A percentile compares a stretch with the other conserved stretches of the same genome.
Evolutionary conservation across 2,888 invertebrate species (phyloP).

Genomic region (Clostera curtula): DNA sequence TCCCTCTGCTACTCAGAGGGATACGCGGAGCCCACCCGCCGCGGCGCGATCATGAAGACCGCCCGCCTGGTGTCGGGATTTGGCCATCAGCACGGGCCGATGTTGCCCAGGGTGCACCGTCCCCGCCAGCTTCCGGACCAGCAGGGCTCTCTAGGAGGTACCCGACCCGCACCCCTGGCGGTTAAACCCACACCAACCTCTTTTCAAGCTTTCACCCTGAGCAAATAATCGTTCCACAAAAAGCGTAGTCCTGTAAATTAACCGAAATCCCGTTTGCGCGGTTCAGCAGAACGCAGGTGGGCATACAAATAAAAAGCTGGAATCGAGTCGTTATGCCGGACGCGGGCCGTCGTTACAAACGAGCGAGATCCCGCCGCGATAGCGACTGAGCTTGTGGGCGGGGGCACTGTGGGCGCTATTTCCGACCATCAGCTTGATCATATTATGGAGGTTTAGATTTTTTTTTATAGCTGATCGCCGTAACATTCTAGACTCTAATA

Average conservation of each 20-base stretch:
- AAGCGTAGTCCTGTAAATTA: conserved; percentile 1
- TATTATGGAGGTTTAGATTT: background rate
- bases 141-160: no score
- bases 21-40: no score
- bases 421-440: background rate
- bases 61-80: no score
- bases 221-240: background rate
- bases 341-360: conserved; percentile 28
- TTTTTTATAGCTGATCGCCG: no score
- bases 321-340: conserved; percentile 24
- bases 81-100: no score
- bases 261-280: conserved; percentile 1
- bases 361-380: conserved; percentile 25
- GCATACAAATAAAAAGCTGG: conserved; percentile 23
- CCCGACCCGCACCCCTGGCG: no score
- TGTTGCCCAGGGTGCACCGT: no score
- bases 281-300: conserved; percentile 24
- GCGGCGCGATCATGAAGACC: no score
- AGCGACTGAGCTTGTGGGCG: conserved; percentile 24
- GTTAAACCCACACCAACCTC: no score
- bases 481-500: no score
- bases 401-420: conserved; percentile 14
- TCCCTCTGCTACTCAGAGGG: no score
- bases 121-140: no score
- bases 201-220: background rate